Percentiles rank a stretch among this genome's conserved stretches.
Evolutionary conservation across 2,888 invertebrate species (phyloP).

Genomic region (Lasioglossum calceatum): DNA sequence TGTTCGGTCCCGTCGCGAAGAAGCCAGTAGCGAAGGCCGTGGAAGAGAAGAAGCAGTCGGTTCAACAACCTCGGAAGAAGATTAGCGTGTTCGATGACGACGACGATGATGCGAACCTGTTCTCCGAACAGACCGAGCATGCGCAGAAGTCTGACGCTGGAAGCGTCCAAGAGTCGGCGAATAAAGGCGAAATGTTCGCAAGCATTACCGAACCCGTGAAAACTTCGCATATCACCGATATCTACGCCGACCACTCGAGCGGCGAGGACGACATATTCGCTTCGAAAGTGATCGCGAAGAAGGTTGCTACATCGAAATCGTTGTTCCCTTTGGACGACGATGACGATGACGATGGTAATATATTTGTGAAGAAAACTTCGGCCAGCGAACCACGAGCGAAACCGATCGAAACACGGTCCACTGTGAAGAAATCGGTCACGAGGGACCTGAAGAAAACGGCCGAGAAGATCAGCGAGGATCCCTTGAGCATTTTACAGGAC

Average conservation of each 20-base stretch:
- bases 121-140: constrained; percentile 51
- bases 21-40: constrained; percentile 53
- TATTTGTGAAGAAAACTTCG: constrained; percentile 73
- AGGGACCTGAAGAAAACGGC: constrained; percentile 81
- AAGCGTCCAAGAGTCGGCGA: constrained; percentile 44
- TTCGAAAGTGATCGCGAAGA: constrained; percentile 68
- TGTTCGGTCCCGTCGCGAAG: constrained; percentile 71
- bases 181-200: constrained; percentile 52
- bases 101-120: constrained; percentile 66
- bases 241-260: constrained; percentile 79
- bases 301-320: constrained; percentile 58
- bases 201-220: constrained; percentile 59
- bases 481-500: constrained; percentile 80
- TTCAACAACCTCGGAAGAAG: constrained; percentile 54
- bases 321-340: constrained; percentile 73
- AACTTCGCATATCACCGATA: constrained; percentile 74
- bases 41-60: constrained; percentile 44
- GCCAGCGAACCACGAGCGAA: constrained; percentile 34
- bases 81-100: constrained; percentile 67
- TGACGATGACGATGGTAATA: constrained; percentile 68
- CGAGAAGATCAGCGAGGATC: constrained; percentile 81
- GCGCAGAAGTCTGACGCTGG: constrained; percentile 58
- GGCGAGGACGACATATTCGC: constrained; percentile 80
- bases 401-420: constrained; percentile 27
- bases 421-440: constrained; percentile 76